phyloP scores from a whole-genome alignment of 2,797 vertebrate genomes.

The Pampus argenteus region DNA sequence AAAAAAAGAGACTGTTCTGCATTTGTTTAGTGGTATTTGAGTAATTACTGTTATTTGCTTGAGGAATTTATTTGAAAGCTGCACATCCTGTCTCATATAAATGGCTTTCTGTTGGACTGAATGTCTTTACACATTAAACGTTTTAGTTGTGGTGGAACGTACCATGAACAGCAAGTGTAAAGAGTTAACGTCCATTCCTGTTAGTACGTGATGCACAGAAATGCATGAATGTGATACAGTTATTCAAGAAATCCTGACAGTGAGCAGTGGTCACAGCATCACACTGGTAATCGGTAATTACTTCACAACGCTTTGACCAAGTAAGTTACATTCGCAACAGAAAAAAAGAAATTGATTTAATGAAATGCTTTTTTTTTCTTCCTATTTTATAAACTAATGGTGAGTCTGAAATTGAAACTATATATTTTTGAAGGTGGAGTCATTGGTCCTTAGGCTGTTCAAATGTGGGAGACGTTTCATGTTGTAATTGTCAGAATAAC shows the following conservation, averaged over 20 bases:
- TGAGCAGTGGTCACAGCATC: constrained; percentile 44
- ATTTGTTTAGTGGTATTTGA: constrained; percentile 57
- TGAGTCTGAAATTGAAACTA: constrained; percentile 32
- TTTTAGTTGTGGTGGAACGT: constrained; percentile 56
- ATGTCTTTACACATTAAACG: constrained; percentile 62
- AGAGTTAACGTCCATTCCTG: constrained; percentile 42
- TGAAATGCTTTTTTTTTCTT: constrained; percentile 32
- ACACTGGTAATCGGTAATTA: constrained; percentile 50
- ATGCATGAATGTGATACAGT: constrained; percentile 40
- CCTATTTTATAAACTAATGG: constrained; percentile 13
- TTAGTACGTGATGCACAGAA: constrained; percentile 43
- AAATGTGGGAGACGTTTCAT: constrained; percentile 40
- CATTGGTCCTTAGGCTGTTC: constrained; percentile 17
- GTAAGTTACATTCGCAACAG: constrained; percentile 7
- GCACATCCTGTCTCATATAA: constrained; percentile 70
- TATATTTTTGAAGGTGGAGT: constrained; percentile 18
- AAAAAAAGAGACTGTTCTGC: constrained; percentile 49
- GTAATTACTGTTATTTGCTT: constrained; percentile 69
- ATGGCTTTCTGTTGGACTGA: constrained; percentile 60
- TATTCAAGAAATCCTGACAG: constrained; percentile 43
- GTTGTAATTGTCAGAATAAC: neutral
- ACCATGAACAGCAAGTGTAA: constrained; percentile 38
- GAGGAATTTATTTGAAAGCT: constrained; percentile 71
- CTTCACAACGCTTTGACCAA: constrained; percentile 44
- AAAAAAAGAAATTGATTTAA: constrained; percentile 30